Evolutionary conservation across 2,888 invertebrate species (phyloP).

Genomic region (Troilus luridus): DNA sequence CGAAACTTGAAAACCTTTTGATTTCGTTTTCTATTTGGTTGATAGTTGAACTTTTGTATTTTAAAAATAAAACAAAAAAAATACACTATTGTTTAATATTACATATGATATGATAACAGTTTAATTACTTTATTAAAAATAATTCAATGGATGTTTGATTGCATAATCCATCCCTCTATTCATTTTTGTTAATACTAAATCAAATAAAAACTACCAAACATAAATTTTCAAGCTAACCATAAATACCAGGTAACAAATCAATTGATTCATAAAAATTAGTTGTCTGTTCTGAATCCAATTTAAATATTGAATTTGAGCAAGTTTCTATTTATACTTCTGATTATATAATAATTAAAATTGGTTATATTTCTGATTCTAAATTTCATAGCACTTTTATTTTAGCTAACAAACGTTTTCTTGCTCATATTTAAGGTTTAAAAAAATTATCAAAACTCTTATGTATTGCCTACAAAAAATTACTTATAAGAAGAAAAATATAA

Average conservation of each 20-base stretch:
- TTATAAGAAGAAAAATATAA: no score
- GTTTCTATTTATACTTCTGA: background rate
- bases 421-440: no score
- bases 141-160: background rate
- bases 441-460: no score
- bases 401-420: no score
- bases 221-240: background rate
- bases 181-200: background rate
- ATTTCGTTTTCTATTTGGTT: background rate
- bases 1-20: background rate
- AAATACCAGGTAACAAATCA: background rate
- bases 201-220: background rate
- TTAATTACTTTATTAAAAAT: background rate
- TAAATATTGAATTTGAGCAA: background rate
- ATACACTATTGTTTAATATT: background rate
- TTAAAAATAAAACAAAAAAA: background rate
- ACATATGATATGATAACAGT: background rate
- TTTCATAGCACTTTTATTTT: background rate
- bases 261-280: background rate
- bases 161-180: background rate
- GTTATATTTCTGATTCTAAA: background rate
- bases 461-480: no score
- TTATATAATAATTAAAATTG: no score
- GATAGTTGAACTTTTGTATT: background rate
- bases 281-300: background rate